Percentiles rank a stretch among this genome's conserved stretches.
phyloP scores from a whole-genome alignment of 2,797 vertebrate species.

The Etheostoma nigrum region DNA sequence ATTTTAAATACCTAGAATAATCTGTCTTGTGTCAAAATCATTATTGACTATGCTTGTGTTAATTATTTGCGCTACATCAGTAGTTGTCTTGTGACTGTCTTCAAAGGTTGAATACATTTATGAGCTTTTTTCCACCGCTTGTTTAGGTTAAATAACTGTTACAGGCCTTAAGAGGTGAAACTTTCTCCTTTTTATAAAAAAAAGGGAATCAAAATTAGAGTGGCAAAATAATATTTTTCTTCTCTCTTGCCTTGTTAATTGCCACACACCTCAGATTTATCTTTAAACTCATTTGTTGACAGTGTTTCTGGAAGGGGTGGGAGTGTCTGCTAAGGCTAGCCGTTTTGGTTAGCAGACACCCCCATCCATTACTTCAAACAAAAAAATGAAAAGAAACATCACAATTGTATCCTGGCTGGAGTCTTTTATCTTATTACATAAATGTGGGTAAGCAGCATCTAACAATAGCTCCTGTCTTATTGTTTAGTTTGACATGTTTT shows the following conservation, averaged over 20 bases:
- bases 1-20: background rate
- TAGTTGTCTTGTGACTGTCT: background rate
- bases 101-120: background rate
- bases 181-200: background rate
- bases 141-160: background rate
- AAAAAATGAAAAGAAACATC: background rate
- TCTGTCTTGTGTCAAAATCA: background rate
- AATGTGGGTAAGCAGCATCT: background rate
- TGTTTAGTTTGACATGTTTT: constrained; percentile 43
- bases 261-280: background rate
- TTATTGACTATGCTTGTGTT: background rate
- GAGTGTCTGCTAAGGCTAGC: too few species aligned
- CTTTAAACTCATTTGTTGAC: background rate
- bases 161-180: background rate
- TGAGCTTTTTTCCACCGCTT: background rate
- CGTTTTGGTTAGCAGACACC: background rate
- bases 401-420: too few species aligned
- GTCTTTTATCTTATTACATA: constrained; percentile 11
- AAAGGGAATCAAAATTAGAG: background rate
- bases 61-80: background rate
- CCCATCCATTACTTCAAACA: background rate
- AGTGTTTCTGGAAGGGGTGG: too few species aligned
- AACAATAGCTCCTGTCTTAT: constrained; percentile 22
- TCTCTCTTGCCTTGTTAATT: background rate
- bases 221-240: background rate